These are phyloP conservation scores for Aspidiotus destructor DNA, from an alignment of 2,888 invertebrate species.

Conservation along the genomic window DNA sequence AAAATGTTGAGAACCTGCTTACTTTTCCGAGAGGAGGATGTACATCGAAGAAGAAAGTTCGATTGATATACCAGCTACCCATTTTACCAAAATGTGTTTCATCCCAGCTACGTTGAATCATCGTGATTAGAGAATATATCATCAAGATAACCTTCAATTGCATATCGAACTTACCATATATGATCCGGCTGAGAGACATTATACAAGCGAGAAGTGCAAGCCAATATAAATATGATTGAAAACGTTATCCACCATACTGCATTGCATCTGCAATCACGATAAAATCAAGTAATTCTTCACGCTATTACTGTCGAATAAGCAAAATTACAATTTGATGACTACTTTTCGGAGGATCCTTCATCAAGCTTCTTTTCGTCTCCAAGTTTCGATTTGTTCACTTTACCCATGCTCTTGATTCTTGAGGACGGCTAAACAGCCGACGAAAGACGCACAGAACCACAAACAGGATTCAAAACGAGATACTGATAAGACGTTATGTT, in stretches of 20 bases:
- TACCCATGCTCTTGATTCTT: no score
- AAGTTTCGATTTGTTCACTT: no score
- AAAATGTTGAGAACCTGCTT: constrained; percentile 37
- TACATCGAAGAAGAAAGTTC: constrained; percentile 96
- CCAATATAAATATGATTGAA: neutral
- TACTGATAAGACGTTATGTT: no score
- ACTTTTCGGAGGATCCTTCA: no score
- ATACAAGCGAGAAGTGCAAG: constrained; percentile 60
- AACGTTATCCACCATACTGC: constrained; percentile 22
- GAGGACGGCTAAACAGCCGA: no score
- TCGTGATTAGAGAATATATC: no score
- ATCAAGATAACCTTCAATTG: constrained; percentile 17
- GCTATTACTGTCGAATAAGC: no score
- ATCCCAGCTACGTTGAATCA: constrained; percentile 66
- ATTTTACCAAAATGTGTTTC: constrained; percentile 99
- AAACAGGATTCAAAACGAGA: no score
- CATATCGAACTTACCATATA: constrained; percentile 63
- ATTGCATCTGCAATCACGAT: neutral
- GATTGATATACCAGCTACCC: constrained; percentile 96
- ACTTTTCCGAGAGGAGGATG: constrained; percentile 96
- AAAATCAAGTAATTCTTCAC: no score
- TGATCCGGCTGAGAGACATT: constrained; percentile 86
- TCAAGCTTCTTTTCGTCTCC: no score
- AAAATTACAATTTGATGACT: no score
- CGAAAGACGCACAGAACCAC: no score